Conservation (phyloP, 2,888 invertebrate genomes). For the Nemurella pictetii region DNA sequence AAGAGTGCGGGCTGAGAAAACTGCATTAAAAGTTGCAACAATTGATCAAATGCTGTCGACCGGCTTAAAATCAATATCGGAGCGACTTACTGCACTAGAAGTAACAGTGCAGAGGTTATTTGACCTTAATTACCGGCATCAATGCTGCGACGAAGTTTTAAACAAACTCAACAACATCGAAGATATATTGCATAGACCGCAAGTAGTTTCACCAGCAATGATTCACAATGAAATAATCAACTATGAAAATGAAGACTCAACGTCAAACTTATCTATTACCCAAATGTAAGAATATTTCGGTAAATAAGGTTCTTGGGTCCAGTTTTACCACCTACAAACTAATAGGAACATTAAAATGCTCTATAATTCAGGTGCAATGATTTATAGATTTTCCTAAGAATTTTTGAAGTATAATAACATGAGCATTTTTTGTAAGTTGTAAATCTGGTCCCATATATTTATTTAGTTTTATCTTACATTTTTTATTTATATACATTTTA, state of each 20-base stretch:
- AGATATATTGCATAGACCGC: conserved; percentile 18
- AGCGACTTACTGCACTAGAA: conserved; percentile 39
- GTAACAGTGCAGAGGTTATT: conserved; percentile 31
- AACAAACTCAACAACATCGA: conserved; percentile 34
- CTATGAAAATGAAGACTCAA: conserved; percentile 4
- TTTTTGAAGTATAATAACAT: too few species aligned
- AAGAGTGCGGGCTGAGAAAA: background rate
- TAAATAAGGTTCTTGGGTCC: too few species aligned
- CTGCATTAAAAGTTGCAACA: background rate
- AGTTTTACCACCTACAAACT: too few species aligned
- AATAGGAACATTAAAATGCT: too few species aligned
- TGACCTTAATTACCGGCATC: conserved; percentile 36
- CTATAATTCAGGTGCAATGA: too few species aligned
- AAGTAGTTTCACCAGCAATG: background rate
- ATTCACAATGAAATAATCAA: background rate
- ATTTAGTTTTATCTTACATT: too few species aligned
- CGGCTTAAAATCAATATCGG: conserved; percentile 5
- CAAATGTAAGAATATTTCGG: conserved; percentile 22
- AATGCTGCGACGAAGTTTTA: conserved; percentile 42
- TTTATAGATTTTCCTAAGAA: too few species aligned
- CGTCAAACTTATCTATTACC: background rate
- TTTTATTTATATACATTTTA: background rate
- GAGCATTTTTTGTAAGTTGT: too few species aligned
- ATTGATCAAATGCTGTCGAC: background rate
- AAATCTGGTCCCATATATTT: too few species aligned